Evolutionary conservation across 2,113 vertebrate genomes (phyloP).

Genomic region (Rhynchomys soricoides): DNA sequence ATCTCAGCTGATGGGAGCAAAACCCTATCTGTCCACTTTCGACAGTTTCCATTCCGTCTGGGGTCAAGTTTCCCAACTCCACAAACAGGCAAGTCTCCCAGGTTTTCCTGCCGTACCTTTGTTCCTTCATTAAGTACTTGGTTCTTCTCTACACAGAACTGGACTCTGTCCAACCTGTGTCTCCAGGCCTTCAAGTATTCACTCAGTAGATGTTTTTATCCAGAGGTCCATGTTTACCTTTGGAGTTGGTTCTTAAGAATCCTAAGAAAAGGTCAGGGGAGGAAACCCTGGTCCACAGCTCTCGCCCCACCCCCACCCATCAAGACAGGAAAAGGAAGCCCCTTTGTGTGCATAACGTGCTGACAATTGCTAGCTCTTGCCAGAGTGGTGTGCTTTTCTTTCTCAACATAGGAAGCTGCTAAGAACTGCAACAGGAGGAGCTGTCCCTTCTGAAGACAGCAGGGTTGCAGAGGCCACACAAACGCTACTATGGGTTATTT

Average conservation of each 20-base stretch:
- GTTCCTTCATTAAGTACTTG: conserved; percentile 74
- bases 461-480: background rate
- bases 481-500: background rate
- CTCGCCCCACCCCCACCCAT: background rate
- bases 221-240: conserved; percentile 19
- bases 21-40: background rate
- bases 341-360: background rate
- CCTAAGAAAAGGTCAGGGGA: background rate
- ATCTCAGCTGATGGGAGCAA: background rate
- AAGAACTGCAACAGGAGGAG: background rate
- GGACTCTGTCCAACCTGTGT: conserved; percentile 62
- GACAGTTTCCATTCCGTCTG: background rate
- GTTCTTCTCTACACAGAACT: conserved; percentile 77
- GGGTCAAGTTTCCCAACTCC: background rate
- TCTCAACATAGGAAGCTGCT: background rate
- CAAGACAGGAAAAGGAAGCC: conserved; percentile 39
- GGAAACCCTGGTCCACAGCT: background rate
- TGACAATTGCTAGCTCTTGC: background rate
- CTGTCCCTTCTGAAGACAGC: background rate
- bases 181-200: conserved; percentile 80
- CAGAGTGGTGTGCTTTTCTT: background rate
- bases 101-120: conserved; percentile 73
- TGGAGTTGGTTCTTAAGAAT: background rate
- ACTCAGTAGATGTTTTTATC: conserved; percentile 79
- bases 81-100: conserved; percentile 22